Base-by-base conservation (phyloP, 2,113 vertebrate genomes). In the Nesoenas mayeri region DNA sequence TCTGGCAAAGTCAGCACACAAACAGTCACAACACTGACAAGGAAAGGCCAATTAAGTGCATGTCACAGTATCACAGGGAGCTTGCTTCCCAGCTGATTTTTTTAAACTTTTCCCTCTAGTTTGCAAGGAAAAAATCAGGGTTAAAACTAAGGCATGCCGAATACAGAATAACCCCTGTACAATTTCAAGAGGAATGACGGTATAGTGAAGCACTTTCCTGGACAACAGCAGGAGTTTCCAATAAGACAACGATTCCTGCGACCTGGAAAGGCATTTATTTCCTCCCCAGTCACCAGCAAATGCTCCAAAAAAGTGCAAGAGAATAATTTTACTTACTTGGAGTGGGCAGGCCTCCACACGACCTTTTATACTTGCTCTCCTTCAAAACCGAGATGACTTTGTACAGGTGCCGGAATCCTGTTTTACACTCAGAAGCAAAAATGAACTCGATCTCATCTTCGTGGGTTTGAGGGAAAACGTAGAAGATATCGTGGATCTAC, bases 371-470 rank as follows among this genome's bases (percentile, higher is more conserved):
- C 65, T 96, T 97, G 98, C 98, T 98, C 95, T 98, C 98, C 93
- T 98, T 98, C 95, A 98, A 96, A 84, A 98, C 71, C 0, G 98
- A 96, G 58, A 86, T 97, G 91, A 98, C 96, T 95, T 97, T 98
- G 97, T 98, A 98, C 4, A 98, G 96, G 91, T 98, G 98, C 70
- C 98, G 97, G 86, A 98, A 98, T 54, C 98, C 98, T 8, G 98
- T 98, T 96, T 98, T 98, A 97, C 98, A 98, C 93, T 98, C 98
- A 0, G 98, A 98, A 81, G 98, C 98, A 96, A 98, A 98, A 94
- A 98, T 98, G 94, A 98, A 98, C 90, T 98, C 98, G 66, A 98
- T 97, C 91, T 98, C 97, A 87, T 98, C 98, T 64, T 98, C 98
- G 1, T 74, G 97, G 74, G 95, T 97, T 98, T 98, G 98, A 89